Base-by-base conservation (phyloP, 2,888 invertebrate genomes). In the Stictocephala bisonia region DNA sequence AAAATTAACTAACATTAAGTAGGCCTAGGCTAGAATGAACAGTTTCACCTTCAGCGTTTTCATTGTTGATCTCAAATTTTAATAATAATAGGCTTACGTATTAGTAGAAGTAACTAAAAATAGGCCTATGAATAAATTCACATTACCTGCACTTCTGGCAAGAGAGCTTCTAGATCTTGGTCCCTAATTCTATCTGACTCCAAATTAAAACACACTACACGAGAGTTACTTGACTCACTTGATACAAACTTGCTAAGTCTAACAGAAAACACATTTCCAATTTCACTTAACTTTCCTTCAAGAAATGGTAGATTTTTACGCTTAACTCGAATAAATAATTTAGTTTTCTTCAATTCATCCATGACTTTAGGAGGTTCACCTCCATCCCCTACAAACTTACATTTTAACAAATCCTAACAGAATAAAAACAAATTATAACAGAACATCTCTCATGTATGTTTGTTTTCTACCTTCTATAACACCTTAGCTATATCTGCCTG, bases 321-420 rank as follows among this genome's bases (percentile, higher is more conserved):
- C 77, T 78, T 79, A 60, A 80, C 78, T 73, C 78, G 78, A 74
- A 79, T 75, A 64, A 71, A 51, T 26, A 26, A 70, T 24, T 73
- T 69, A 53, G 53, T 70, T 31, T 77, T 75, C 40, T 75, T 76
- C 77, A 75, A 73, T 76, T 78, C 77, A 78, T 79, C 79, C 79
- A 79, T 79, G 74, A 68, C 77, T 79, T 69, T 77, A 75, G 78
- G 76, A 76, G 74, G 74, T 71, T 26, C 66, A 76, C 78, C 79
- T 78, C 79, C 79, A 77, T 78, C 58, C 74, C 76, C 26, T 26
- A 41, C 24, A 44, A 64, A 41, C 22, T 64, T 41, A n/a, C n/a
- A n/a, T n/a, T n/a, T n/a, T n/a, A n/a, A n/a, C n/a, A n/a, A n/a
- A n/a, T n/a, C n/a, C n/a, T n/a, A n/a, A n/a, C n/a, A n/a, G n/a